Evolutionary conservation across 2,113 vertebrate species (phyloP), one percentile per base, ranked within the genome.

Genomic region (Coturnix japonica): DNA sequence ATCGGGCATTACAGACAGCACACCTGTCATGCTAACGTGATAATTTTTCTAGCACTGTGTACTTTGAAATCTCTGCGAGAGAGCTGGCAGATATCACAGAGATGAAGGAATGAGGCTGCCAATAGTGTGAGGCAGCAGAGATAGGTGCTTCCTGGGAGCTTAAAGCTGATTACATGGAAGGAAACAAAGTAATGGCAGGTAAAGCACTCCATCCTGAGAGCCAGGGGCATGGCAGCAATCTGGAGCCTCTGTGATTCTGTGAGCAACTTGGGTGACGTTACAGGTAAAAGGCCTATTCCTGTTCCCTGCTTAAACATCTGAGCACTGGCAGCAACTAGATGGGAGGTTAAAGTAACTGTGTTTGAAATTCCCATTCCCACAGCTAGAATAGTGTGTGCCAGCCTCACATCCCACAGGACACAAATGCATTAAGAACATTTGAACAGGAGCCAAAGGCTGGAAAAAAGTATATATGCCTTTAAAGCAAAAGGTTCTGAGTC

Each of bases 361-460:
- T 89, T 67, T 85, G 72, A 87, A 89, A 89, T 70, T 85, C 85
- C 75, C 69, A 73, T 94, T 94, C 76, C 85, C 75, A 83, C 91
- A 91, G 70, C 49, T 43, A 85, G 79, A 92, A 92, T 85, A 89
- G 47, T 1, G 18, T 70, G 75, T 91, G 72, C 75, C 59, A 74
- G 81, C 33, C 41, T 72, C 54, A 46, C 2, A 59, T 94, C 93
- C 82, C 95, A 60, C 82, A 89, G 91, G 91, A 94, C 71, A 54
- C 12, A 44, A 64, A 94, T 35, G 53, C 79, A 89, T 80, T 82
- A 77, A 89, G 73, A 65, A 83, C n/a, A 66, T 91, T 39, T 87
- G 93, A 60, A 77, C 1, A 0, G 30, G 19, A 94, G 51, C 91
- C 90, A 92, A 83, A 75, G 79, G 80, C 53, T 43, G 17, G 35